Evolutionary conservation across 2,113 vertebrate species (phyloP).

Genomic region (Pavo muticus): DNA sequence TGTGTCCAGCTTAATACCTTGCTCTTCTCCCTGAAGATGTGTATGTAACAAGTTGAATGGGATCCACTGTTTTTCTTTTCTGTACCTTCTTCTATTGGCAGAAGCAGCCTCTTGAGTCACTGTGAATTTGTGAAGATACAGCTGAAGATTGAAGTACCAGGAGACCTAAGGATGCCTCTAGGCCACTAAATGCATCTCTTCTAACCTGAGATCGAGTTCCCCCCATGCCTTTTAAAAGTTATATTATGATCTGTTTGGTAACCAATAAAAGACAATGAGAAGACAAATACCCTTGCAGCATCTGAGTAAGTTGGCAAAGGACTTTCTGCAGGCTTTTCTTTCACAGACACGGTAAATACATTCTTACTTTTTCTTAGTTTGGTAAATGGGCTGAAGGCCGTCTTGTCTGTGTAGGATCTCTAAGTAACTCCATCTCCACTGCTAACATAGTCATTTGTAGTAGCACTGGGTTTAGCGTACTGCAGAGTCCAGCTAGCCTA

Average conservation of each 20-base stretch:
- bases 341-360: neutral
- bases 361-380: neutral
- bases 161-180: neutral
- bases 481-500: neutral
- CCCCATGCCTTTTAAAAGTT: neutral
- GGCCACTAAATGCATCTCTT: neutral
- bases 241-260: neutral
- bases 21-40: too few relatives aligned
- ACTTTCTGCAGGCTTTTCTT: neutral
- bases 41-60: neutral
- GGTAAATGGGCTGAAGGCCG: neutral
- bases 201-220: neutral
- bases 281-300: neutral
- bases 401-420: neutral
- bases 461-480: neutral
- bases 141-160: neutral
- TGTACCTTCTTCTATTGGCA: neutral
- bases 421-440: neutral
- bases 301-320: neutral
- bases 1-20: neutral
- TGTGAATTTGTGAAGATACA: neutral
- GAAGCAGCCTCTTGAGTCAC: neutral
- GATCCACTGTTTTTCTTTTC: neutral
- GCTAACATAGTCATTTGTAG: neutral
- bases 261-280: neutral